Evolutionary conservation across 2,113 vertebrate genomes (phyloP).

Genomic region (Sterna hirundo): DNA sequence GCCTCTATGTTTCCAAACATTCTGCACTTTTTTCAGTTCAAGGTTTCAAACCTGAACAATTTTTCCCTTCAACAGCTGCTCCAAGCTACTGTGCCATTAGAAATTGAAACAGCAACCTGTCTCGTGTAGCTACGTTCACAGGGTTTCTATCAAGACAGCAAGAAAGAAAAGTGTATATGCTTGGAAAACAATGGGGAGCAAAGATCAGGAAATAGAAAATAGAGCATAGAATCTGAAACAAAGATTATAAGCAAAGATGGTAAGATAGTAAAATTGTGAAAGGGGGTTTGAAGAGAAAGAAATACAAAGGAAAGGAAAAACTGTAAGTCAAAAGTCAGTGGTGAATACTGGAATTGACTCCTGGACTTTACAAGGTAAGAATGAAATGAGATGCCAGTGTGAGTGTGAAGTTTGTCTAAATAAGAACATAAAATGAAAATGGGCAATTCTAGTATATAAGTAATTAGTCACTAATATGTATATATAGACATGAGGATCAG

Average conservation of each 20-base stretch:
- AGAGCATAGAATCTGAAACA: background rate
- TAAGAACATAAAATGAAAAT: background rate
- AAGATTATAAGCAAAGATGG: background rate
- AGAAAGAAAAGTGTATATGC: background rate
- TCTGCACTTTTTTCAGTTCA: background rate
- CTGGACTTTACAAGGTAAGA: background rate
- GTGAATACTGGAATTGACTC: background rate
- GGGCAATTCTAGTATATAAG: background rate
- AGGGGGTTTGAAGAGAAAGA: background rate
- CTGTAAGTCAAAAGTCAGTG: background rate
- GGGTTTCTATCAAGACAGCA: background rate
- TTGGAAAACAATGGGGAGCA: background rate
- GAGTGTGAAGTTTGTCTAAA: background rate
- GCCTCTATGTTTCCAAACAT: background rate
- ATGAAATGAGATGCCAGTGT: background rate
- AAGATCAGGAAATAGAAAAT: background rate
- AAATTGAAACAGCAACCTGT: background rate
- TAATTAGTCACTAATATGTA: background rate
- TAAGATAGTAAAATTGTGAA: background rate
- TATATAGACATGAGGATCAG: background rate
- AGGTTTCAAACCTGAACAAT: background rate
- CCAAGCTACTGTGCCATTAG: background rate
- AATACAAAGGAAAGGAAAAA: background rate
- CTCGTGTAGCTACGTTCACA: background rate
- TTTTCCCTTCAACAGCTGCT: background rate